A percentile compares a stretch with the other conserved stretches of the same genome.
phyloP scores from a whole-genome alignment of 2,888 invertebrate genomes.

The Oscheius sp. region DNA sequence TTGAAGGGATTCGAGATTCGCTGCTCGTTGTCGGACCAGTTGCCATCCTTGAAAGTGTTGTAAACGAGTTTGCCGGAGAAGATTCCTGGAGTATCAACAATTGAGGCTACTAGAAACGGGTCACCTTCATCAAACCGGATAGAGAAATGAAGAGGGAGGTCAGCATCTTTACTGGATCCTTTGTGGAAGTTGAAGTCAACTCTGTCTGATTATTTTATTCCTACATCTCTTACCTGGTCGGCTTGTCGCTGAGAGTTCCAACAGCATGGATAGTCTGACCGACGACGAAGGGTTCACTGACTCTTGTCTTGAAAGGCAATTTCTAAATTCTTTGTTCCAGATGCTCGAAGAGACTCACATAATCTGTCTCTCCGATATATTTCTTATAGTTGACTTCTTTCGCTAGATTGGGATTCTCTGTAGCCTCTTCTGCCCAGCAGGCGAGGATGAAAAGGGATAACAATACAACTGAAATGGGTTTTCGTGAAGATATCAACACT shows the following conservation, averaged over 20 bases:
- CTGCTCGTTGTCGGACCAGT: constrained; percentile 68
- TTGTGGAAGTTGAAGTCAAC: constrained; percentile 70
- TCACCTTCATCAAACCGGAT: constrained; percentile 67
- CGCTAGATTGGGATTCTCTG: constrained; percentile 40
- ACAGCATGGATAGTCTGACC: constrained; percentile 69
- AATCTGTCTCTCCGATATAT: constrained; percentile 65
- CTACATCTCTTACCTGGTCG: constrained; percentile 49
- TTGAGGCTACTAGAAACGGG: no score
- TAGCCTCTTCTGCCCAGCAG: constrained; percentile 29
- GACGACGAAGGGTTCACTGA: constrained; percentile 66
- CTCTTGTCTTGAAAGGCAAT: constrained; percentile 69
- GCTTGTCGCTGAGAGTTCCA: constrained; percentile 64
- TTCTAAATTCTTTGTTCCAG: constrained; percentile 42
- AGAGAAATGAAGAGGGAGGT: constrained; percentile 68
- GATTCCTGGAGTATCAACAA: no score
- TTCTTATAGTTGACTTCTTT: constrained; percentile 62
- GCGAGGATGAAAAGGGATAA: constrained; percentile 27
- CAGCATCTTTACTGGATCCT: constrained; percentile 62
- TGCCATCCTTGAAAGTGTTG: constrained; percentile 64
- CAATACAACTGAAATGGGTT: constrained; percentile 14
- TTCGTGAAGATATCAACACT: not conserved
- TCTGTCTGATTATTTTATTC: constrained; percentile 34
- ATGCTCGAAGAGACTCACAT: constrained; percentile 40
- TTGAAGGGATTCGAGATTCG: constrained; percentile 67
- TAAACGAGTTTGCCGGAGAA: constrained; percentile 66